Evolutionary conservation across 2,113 vertebrate genomes (phyloP).

Genomic region (Dipodomys stephensi): DNA sequence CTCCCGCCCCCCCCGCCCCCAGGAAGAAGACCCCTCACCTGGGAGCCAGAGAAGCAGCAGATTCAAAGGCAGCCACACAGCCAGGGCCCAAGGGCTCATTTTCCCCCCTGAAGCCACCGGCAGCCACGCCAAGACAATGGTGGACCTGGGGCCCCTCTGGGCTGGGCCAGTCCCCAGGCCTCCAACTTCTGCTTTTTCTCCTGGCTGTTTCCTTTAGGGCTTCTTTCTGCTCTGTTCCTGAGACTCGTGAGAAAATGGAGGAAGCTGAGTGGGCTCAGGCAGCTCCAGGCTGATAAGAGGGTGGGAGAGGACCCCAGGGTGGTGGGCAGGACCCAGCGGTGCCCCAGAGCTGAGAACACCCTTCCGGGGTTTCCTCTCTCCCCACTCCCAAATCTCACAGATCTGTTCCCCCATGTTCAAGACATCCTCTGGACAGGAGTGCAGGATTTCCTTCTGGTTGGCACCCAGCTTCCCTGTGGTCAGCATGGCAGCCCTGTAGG

Average conservation of each 20-base stretch:
- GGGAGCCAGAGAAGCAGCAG: constrained; percentile 65
- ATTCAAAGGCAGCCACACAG: not conserved
- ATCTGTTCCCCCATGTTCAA: fast-evolving
- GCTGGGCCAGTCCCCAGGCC: fast-evolving
- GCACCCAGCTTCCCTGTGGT: not conserved
- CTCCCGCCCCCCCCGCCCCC: fast-evolving
- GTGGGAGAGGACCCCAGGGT: too few relatives aligned
- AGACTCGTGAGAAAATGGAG: not conserved
- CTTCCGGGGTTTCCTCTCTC: too few relatives aligned
- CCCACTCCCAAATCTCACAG: too few relatives aligned
- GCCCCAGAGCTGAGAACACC: not conserved
- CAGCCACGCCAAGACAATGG: not conserved
- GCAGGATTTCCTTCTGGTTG: not conserved
- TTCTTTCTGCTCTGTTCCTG: not conserved
- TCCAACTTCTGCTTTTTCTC: constrained; percentile 67
- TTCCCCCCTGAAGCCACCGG: not conserved
- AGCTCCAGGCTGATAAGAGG: fast-evolving
- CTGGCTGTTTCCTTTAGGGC: not conserved
- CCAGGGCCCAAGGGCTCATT: not conserved
- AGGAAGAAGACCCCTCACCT: constrained; percentile 51
- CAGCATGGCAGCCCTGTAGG: not conserved
- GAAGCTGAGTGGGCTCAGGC: too few relatives aligned
- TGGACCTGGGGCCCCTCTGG: fast-evolving
- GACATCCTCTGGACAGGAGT: not conserved
- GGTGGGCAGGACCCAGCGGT: fast-evolving